Evolutionary conservation across 2,113 vertebrate genomes (phyloP).

Genomic region (Rana temporaria): DNA sequence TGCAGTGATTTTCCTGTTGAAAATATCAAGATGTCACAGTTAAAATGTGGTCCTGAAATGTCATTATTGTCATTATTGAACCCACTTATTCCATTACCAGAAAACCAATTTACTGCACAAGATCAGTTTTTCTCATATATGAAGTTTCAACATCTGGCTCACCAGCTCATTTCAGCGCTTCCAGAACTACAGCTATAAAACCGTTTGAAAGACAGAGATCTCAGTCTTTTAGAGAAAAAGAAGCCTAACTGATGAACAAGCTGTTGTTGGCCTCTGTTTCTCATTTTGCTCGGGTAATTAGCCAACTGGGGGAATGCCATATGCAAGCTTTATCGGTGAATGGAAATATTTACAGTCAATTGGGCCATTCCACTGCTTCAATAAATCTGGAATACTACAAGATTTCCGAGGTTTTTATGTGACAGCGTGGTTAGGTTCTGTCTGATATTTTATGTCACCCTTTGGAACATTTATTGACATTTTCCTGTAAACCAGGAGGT

Average conservation of each 20-base stretch:
- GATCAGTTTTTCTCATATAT: not conserved
- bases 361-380: not conserved
- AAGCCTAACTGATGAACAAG: constrained; percentile 5
- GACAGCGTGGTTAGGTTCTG: not conserved
- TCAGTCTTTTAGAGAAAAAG: not conserved
- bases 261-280: constrained; percentile 20
- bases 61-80: not conserved
- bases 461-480: not conserved
- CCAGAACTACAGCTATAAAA: not conserved
- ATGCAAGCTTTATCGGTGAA: not conserved
- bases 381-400: constrained; percentile 7
- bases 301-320: constrained; percentile 19
- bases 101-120: not conserved
- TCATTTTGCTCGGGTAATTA: constrained; percentile 6
- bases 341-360: constrained; percentile 17
- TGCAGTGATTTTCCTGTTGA: no score
- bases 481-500: not conserved
- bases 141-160: not conserved
- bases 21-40: not conserved
- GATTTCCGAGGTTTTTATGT: constrained; percentile 6
- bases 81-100: not conserved
- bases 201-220: not conserved
- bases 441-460: not conserved
- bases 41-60: not conserved
- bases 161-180: not conserved